Conservation (phyloP, 1,140 invertebrate genomes). For the Steinernema khuongi region DNA sequence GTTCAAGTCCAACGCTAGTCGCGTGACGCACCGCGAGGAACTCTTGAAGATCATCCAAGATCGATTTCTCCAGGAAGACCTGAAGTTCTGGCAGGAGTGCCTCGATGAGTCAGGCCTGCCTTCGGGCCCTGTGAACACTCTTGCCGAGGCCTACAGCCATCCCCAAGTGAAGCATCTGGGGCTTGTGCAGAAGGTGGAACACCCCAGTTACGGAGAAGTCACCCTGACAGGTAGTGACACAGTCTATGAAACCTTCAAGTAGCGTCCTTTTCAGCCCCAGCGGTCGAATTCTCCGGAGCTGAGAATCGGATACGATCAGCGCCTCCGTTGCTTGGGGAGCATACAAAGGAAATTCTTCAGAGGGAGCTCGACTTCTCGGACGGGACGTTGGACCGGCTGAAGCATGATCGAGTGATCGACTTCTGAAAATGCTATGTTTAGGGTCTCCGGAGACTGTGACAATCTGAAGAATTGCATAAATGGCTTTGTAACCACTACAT, state of each 20-base stretch:
- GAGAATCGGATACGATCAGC: slow-evolving; percentile 69
- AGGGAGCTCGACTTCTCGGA: slow-evolving; percentile 66
- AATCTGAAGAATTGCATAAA: too few relatives aligned
- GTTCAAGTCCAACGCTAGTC: slow-evolving; percentile 69
- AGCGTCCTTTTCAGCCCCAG: slow-evolving; percentile 65
- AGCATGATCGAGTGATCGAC: slow-evolving; percentile 63
- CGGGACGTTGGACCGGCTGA: slow-evolving; percentile 65
- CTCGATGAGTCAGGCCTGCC: slow-evolving; percentile 75
- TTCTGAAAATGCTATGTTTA: slow-evolving; percentile 34
- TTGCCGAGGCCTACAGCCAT: slow-evolving; percentile 73
- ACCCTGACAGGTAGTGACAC: slow-evolving; percentile 67
- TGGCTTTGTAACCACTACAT: too few relatives aligned
- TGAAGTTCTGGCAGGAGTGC: slow-evolving; percentile 71
- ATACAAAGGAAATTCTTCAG: slow-evolving; percentile 73
- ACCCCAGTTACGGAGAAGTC: slow-evolving; percentile 69
- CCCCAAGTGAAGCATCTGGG: slow-evolving; percentile 65
- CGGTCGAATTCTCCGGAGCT: slow-evolving; percentile 73
- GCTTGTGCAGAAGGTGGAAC: slow-evolving; percentile 72
- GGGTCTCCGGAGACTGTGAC: too few relatives aligned
- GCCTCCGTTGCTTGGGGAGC: slow-evolving; percentile 80
- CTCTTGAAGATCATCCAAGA: slow-evolving; percentile 67
- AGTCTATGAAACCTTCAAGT: background rate
- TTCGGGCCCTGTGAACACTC: slow-evolving; percentile 79
- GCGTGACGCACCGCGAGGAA: slow-evolving; percentile 73
- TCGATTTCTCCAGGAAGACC: slow-evolving; percentile 68